Evolutionary conservation across 2,797 vertebrate genomes (phyloP).

Genomic region (Spinibarbus caldwelli): DNA sequence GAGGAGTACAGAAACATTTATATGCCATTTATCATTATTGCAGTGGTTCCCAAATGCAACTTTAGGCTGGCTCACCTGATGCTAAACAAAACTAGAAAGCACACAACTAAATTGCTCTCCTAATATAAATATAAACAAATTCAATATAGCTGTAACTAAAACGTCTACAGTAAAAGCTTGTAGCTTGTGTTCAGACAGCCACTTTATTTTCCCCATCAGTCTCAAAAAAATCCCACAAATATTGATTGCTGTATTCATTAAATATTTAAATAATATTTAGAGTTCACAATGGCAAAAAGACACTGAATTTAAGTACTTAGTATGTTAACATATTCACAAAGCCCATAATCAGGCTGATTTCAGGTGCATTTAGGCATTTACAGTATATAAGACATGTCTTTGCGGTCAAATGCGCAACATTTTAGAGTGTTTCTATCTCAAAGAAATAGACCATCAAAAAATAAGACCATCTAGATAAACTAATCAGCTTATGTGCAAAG

Average conservation of each 20-base stretch:
- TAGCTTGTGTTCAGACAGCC: background rate
- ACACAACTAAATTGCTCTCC: background rate
- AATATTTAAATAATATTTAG: background rate
- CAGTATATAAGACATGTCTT: background rate
- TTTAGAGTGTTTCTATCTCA: background rate
- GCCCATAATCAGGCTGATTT: background rate
- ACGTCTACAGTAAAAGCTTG: background rate
- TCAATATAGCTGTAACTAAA: no score
- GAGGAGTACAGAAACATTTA: background rate
- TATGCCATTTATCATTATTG: background rate
- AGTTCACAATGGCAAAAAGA: background rate
- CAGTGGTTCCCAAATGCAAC: background rate
- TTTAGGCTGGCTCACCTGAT: background rate
- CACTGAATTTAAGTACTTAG: no score
- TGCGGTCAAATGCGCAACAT: background rate
- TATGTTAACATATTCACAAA: background rate
- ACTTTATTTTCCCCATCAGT: background rate
- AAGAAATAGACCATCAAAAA: background rate
- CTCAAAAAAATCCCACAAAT: background rate
- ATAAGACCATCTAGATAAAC: background rate
- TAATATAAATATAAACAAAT: background rate
- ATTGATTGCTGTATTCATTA: background rate
- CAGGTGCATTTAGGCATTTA: background rate
- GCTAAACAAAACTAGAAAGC: constrained; percentile 12
- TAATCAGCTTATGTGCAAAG: background rate